These are phyloP conservation scores for Ceratina australensis DNA, from an alignment of 1,140 invertebrate species.

Conservation along the genomic window DNA sequence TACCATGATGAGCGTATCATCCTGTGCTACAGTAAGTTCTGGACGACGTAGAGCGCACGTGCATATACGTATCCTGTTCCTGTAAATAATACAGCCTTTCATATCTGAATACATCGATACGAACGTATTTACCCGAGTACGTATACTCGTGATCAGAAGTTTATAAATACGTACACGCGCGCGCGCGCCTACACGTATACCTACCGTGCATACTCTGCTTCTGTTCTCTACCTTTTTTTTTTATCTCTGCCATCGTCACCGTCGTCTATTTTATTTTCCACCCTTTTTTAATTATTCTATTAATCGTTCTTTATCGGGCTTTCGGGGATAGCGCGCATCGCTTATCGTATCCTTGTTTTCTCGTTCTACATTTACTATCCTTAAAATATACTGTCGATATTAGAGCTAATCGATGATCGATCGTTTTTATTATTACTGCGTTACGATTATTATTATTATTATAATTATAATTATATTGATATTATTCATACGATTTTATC, in stretches of 20 bases:
- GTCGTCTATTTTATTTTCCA: background rate
- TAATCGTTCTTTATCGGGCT: conserved; percentile 29
- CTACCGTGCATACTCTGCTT: background rate
- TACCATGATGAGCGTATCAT: no score
- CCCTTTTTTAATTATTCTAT: background rate
- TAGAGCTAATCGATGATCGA: conserved; percentile 7
- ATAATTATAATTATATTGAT: conserved; percentile 39
- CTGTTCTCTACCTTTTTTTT: background rate
- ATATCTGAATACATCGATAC: conserved; percentile 46
- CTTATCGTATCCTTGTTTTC: conserved; percentile 37
- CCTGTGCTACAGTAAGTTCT: conserved; percentile 21
- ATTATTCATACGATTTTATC: conserved; percentile 44
- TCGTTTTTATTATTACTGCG: conserved; percentile 32
- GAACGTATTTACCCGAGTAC: conserved; percentile 14
- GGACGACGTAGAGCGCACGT: conserved; percentile 4
- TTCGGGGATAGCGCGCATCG: conserved; percentile 36
- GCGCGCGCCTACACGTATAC: background rate
- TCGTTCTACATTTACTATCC: conserved; percentile 4
- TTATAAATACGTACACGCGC: conserved; percentile 26
- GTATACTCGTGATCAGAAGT: background rate
- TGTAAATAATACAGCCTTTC: conserved; percentile 44
- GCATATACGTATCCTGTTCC: conserved; percentile 2
- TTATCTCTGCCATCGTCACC: background rate
- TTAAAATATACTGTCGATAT: conserved; percentile 28
- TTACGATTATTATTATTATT: conserved; percentile 34